phyloP scores from a whole-genome alignment of 2,797 vertebrate species.

The Danio albolineatus region DNA sequence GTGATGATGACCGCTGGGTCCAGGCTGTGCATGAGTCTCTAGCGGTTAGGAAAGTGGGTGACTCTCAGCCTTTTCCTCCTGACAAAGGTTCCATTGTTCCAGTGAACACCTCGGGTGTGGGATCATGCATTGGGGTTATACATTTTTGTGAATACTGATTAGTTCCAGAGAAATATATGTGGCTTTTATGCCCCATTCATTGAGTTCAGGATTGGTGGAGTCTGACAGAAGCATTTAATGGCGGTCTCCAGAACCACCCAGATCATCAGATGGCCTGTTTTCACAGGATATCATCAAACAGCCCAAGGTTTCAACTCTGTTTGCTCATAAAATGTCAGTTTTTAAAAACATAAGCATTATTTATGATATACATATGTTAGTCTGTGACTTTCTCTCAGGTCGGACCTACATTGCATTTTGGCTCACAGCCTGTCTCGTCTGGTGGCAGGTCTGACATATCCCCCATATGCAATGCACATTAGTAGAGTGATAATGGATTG shows the following conservation, averaged over 20 bases:
- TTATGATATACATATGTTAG: constrained; percentile 6
- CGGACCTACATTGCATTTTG: constrained; percentile 22
- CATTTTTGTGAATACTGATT: constrained; percentile 60
- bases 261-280: constrained; percentile 58
- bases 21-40: constrained; percentile 23
- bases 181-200: constrained; percentile 13
- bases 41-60: constrained; percentile 60
- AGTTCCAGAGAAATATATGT: constrained; percentile 64
- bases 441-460: constrained; percentile 8
- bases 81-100: constrained; percentile 75
- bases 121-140: constrained; percentile 57
- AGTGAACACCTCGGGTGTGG: constrained; percentile 54
- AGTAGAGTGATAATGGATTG: constrained; percentile 40
- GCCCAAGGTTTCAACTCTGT: constrained; percentile 48
- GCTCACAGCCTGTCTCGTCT: neutral
- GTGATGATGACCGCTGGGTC: constrained; percentile 41
- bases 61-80: constrained; percentile 65
- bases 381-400: neutral
- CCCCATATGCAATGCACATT: constrained; percentile 22
- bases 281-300: constrained; percentile 56
- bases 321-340: neutral
- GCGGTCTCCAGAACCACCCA: constrained; percentile 52
- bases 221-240: constrained; percentile 39
- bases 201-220: constrained; percentile 45
- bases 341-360: neutral